These are phyloP conservation scores for Acholoe squamosa DNA, from an alignment of 2,888 invertebrate genomes.

Conservation along the genomic window DNA sequence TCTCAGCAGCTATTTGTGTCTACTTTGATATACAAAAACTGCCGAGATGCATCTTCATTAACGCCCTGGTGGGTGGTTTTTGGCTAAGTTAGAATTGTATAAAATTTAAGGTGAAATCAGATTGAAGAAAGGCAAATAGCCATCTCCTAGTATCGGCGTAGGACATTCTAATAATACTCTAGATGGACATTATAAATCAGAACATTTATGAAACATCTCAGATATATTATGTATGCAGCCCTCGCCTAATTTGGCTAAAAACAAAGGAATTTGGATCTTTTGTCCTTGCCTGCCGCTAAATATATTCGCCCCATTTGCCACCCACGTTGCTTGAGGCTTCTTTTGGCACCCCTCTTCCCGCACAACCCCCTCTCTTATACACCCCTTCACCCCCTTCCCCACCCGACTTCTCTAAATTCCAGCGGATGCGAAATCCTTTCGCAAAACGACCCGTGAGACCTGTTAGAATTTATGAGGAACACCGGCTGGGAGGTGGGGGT, in stretches of 20 bases:
- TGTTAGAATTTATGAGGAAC: slow-evolving; percentile 57
- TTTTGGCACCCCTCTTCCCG: background rate
- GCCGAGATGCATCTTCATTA: no score
- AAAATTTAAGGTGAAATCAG: no score
- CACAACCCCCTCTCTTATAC: background rate
- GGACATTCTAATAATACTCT: no score
- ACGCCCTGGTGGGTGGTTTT: no score
- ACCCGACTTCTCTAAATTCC: slow-evolving; percentile 23
- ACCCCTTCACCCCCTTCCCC: background rate
- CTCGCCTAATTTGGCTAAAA: background rate
- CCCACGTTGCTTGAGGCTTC: background rate
- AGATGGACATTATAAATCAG: background rate
- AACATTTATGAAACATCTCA: background rate
- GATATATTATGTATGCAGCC: background rate
- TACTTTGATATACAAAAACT: background rate
- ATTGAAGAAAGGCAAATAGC: no score
- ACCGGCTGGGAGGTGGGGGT: background rate
- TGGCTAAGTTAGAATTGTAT: no score
- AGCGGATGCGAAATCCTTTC: slow-evolving; percentile 34
- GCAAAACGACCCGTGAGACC: slow-evolving; percentile 49
- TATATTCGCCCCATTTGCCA: slow-evolving; percentile 24
- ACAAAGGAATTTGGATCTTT: slow-evolving; percentile 8
- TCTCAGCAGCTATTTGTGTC: background rate
- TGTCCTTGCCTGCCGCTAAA: background rate
- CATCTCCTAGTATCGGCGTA: no score